phyloP scores from a whole-genome alignment of 2,797 vertebrate species.

The Spatula versicolor region DNA sequence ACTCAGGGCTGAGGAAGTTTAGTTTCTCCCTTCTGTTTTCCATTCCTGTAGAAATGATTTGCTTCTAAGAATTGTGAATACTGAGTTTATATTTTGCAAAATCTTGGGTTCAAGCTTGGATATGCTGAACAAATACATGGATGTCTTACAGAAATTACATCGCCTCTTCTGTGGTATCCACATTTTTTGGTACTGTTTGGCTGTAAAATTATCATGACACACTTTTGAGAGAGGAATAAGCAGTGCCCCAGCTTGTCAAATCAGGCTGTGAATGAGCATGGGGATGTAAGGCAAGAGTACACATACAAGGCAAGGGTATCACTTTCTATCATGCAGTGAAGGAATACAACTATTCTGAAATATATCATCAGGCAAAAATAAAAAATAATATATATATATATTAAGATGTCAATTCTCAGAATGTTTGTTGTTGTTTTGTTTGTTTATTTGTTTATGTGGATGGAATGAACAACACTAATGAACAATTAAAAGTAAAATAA shows the following conservation, averaged over 20 bases:
- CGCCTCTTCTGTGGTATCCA: neutral
- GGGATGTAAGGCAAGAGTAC: neutral
- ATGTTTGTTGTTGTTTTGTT: neutral
- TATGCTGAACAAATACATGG: neutral
- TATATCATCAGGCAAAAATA: neutral
- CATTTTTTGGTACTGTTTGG: neutral
- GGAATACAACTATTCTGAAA: neutral
- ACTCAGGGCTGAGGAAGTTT: neutral
- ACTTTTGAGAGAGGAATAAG: neutral
- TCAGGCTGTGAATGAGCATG: neutral
- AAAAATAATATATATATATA: too few species aligned
- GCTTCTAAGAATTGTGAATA: neutral
- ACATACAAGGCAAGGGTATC: neutral
- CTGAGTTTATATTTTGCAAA: neutral
- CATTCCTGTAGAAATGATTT: accelerated
- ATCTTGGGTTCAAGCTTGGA: neutral
- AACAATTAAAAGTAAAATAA: too few species aligned
- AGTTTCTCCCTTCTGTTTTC: accelerated
- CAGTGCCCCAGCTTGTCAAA: neutral
- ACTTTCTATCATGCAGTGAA: neutral
- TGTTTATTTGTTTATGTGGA: neutral
- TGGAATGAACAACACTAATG: too few species aligned
- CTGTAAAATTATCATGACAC: neutral
- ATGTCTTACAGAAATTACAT: neutral
- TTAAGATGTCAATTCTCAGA: neutral